Conservation (phyloP, 2,888 invertebrate species). For the Cremastinae sp. region DNA sequence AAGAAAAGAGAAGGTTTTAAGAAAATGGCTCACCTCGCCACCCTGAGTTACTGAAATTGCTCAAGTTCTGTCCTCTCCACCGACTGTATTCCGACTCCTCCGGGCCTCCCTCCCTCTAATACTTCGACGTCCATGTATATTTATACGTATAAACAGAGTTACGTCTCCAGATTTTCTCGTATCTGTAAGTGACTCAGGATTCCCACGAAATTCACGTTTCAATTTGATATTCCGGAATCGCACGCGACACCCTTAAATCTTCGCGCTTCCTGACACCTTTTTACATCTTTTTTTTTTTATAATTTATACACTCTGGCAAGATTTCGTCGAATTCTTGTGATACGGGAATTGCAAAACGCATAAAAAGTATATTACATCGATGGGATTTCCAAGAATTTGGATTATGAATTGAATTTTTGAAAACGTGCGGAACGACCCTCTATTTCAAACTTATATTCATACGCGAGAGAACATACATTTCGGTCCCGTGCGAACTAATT, state of each 20-base stretch:
- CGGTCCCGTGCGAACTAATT: slow-evolving; percentile 1
- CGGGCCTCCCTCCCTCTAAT: slow-evolving; percentile 12
- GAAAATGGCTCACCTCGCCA: slow-evolving; percentile 61
- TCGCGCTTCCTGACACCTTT: slow-evolving; percentile 42
- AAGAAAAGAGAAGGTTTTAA: slow-evolving; percentile 55
- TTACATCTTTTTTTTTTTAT: slow-evolving; percentile 9
- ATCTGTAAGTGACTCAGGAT: slow-evolving; percentile 20
- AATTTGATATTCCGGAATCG: slow-evolving; percentile 72
- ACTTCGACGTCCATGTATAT: background rate
- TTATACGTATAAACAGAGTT: slow-evolving; percentile 3
- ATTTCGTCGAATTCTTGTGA: too few species aligned
- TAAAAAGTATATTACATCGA: slow-evolving; percentile 37
- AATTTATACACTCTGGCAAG: slow-evolving; percentile 28
- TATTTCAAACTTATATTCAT: slow-evolving; percentile 9
- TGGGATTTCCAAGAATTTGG: slow-evolving; percentile 41
- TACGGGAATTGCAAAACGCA: too few species aligned
- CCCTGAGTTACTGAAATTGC: slow-evolving; percentile 69
- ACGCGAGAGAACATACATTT: slow-evolving; percentile 1
- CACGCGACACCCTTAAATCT: slow-evolving; percentile 68
- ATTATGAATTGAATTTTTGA: slow-evolving; percentile 34
- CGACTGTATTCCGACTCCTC: slow-evolving; percentile 27
- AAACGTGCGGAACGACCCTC: background rate
- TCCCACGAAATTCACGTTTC: slow-evolving; percentile 64
- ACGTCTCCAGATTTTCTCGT: slow-evolving; percentile 1
- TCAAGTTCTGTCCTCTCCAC: slow-evolving; percentile 63